phyloP scores from a whole-genome alignment of 2,888 invertebrate genomes.

The Pheosia tremula region DNA sequence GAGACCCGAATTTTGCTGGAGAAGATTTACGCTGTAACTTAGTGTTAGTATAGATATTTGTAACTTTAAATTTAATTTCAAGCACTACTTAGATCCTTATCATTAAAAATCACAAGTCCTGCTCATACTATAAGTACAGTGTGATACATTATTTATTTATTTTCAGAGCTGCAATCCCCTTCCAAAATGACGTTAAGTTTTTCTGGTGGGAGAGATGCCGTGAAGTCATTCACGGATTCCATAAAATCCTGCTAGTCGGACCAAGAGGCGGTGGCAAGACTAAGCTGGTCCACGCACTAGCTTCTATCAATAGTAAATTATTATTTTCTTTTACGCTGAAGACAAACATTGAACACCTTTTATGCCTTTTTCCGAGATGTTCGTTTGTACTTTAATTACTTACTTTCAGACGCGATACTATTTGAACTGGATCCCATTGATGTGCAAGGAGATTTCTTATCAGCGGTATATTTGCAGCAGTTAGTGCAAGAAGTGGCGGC shows the following conservation, averaged over 20 bases:
- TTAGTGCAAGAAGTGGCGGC: conserved; percentile 41
- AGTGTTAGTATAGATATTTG: conserved; percentile 46
- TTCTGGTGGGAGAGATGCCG: conserved; percentile 69
- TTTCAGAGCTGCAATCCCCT: conserved; percentile 50
- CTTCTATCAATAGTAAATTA: conserved; percentile 55
- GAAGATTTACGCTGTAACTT: conserved; percentile 59
- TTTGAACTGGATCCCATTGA: conserved; percentile 56
- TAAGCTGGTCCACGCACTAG: conserved; percentile 54
- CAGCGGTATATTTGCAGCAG: conserved; percentile 39
- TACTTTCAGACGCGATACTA: conserved; percentile 57
- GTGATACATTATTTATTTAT: neutral
- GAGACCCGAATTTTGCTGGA: conserved; percentile 67
- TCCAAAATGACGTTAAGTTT: conserved; percentile 55
- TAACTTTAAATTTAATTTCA: too few species aligned
- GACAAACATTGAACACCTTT: neutral
- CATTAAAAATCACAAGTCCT: too few species aligned
- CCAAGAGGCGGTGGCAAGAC: conserved; percentile 59
- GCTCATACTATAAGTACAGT: too few species aligned
- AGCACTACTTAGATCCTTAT: too few species aligned
- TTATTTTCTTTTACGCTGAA: neutral
- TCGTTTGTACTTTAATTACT: neutral
- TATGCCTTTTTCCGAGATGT: too few species aligned
- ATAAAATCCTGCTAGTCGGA: conserved; percentile 59
- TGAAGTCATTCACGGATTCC: conserved; percentile 47
- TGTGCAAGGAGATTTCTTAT: conserved; percentile 37